Evolutionary conservation across 2,113 vertebrate genomes (phyloP), one percentile per base, ranked within the genome.

Genomic region (Pseudorectes ferrugineus): DNA sequence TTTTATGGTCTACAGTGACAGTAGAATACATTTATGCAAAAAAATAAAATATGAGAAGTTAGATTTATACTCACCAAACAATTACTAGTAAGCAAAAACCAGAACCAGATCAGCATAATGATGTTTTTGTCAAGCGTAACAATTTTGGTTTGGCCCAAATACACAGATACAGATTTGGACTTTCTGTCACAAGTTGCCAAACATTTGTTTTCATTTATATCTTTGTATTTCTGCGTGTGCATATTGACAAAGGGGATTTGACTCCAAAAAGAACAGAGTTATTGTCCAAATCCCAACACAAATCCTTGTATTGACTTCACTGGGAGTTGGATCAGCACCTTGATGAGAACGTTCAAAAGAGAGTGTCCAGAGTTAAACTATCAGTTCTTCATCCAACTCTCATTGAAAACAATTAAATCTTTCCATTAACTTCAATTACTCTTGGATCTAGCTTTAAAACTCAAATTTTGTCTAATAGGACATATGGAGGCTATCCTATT

Each of bases 201-300:
- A 96, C 93, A 95, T 95, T 76, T 96, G 91, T 93, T 97, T 97
- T 94, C 93, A 88, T 95, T 96, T 95, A 94, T 67, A 78, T 95
- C 59, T 85, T 40, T 88, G 80, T 90, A 86, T 93, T 88, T 92
- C 75, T 92, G 86, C 15, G 0, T 94, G 96, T 94, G 76, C 80
- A 35, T 91, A 89, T 94, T 94, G 81, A 92, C 92, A 94, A 93
- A 72, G n/a, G 42, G 70, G 77, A 79, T 94, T 89, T 94, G 90
- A 88, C 88, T 96, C 90, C 95, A 95, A 95, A 78, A 93, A 92
- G 95, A 94, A 62, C 71, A 72, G 88, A 85, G 33, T 48, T 88
- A 88, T 26, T 70, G 73, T 95, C 88, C 95, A 96, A 94, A 75
- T 91, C 88, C 75, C 76, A 84, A 40, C 51, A 66, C 57, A 93